Base-by-base conservation (phyloP, 2,888 invertebrate genomes). In the Tetropium fuscum region DNA sequence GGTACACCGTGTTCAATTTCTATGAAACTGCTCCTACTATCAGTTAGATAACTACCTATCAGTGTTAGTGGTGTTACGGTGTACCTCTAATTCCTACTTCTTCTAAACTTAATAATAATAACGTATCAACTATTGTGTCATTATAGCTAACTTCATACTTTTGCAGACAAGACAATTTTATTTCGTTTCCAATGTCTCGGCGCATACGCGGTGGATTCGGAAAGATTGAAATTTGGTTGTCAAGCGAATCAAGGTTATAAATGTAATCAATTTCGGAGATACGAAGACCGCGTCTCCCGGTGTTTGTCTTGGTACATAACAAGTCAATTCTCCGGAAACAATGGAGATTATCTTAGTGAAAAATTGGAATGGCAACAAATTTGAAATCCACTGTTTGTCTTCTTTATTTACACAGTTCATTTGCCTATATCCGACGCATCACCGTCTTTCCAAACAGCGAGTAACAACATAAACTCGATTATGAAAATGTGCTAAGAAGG, bases 251-350 rank as follows among this genome's bases (percentile, higher is more conserved):
- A 62, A 64, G 68, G 72, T 74, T 75, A 76, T 74, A 75, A 76
- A 77, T 76, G 77, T 74, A 77, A 77, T 77, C 75, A 76, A 77
- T 77, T 76, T 71, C 63, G 61, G 58, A 55, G 68, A 64, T 68
- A 66, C 71, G 68, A 68, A 56, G 49, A 58, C 61, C 60, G 56
- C 64, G 69, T 70, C 69, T 64, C 69, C 64, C 62, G 56, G 63
- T 72, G 73, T 75, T 74, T 74, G 73, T 73, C 70, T 74, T 71
- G 64, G 64, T 56, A 66, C 65, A 68, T 72, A 73, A 74, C 75
- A 73, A 75, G 74, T 75, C 75, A 76, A 76, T 76, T 75, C 74
- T 72, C 72, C 59, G 74, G 75, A 75, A 76, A 75, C 75, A 74
- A 72, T 71, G 71, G 68, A 70, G 76, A 76, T 76, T 76, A 75